A percentile compares a stretch with the other conserved stretches of the same genome.
These are phyloP conservation scores for Leptinotarsa texana DNA, from an alignment of 1,140 invertebrate genomes.

Conservation along the genomic window DNA sequence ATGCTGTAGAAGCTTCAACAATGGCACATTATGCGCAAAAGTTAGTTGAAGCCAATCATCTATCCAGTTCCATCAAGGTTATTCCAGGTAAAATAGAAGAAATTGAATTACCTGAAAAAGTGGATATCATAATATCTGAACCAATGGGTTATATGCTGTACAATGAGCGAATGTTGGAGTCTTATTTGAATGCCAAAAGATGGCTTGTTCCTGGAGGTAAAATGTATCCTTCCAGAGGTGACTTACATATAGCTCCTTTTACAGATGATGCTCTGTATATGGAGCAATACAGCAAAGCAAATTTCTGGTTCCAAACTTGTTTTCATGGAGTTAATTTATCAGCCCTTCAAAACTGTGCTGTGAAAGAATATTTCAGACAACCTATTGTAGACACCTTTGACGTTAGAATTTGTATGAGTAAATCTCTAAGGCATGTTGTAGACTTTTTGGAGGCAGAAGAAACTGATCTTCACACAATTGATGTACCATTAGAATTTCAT, in stretches of 20 bases:
- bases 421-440: conserved; percentile 92
- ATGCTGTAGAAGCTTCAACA: conserved; percentile 97
- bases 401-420: conserved; percentile 95
- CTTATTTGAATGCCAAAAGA: conserved; percentile 97
- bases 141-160: conserved; percentile 99
- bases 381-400: conserved; percentile 99
- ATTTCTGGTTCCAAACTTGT: conserved; percentile 98
- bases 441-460: conserved; percentile 94
- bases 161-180: conserved; percentile 99
- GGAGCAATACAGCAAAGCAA: conserved; percentile 98
- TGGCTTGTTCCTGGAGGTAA: conserved; percentile 90
- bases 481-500: conserved; percentile 94
- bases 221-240: conserved; percentile 97
- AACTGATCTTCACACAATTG: conserved; percentile 92
- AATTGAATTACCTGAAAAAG: conserved; percentile 90
- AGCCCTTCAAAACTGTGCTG: conserved; percentile 84
- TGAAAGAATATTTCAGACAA: conserved; percentile 98
- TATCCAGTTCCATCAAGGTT: conserved; percentile 84
- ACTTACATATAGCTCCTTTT: conserved; percentile 98
- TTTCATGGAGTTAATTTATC: conserved; percentile 98
- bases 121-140: conserved; percentile 98
- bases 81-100: conserved; percentile 99
- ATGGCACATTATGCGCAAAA: conserved; percentile 97
- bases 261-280: conserved; percentile 97
- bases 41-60: conserved; percentile 88